Evolutionary conservation across 1,140 invertebrate genomes (phyloP), one percentile per base, ranked within the genome.

Genomic region (Galleria mellonella): DNA sequence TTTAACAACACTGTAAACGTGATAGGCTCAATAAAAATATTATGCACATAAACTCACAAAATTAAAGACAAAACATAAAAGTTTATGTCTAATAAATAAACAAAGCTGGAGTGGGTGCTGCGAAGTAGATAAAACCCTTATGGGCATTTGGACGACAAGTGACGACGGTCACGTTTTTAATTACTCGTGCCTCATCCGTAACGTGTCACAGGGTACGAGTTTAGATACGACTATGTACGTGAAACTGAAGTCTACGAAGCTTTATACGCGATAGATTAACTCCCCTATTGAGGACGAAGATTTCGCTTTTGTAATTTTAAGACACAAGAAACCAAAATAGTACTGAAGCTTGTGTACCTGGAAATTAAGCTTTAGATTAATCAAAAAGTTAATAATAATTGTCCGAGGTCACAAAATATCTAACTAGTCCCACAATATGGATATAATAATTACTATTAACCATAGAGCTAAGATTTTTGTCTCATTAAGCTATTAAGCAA

Each of bases 131-230:
- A 76, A 79, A 76, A 76, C 72, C 73, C 60, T 69, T 70, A 66
- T 55, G 61, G 57, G 60, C 51, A 51, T 35, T 59, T 43, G 41
- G 54, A 46, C 49, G 78, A 81, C 76, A 79, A 75, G 68, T 83
- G 76, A 83, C 69, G 79, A 82, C 79, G 79, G 75, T 82, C 79
- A 77, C 72, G 77, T 79, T 82, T 83, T 83, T 83, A 83, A 83
- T 83, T 79, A 83, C 77, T 63, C 48, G 46, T 49, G 61, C 36
- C 62, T 70, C 67, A 72, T 74, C 70, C 69, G 66, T 73, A 65
- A 75, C 68, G 63, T 58, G 69, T 69, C 72, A 61, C 61, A 40
- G 38, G 57, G 58, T 52, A 32, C 40, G 38, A 55, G 58, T 44
- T 51, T 58, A 31, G 41, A 29, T 13, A 42, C 29, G 30, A 46